Evolutionary conservation across 1,140 invertebrate genomes (phyloP).

Genomic region (Magallana angulata): DNA sequence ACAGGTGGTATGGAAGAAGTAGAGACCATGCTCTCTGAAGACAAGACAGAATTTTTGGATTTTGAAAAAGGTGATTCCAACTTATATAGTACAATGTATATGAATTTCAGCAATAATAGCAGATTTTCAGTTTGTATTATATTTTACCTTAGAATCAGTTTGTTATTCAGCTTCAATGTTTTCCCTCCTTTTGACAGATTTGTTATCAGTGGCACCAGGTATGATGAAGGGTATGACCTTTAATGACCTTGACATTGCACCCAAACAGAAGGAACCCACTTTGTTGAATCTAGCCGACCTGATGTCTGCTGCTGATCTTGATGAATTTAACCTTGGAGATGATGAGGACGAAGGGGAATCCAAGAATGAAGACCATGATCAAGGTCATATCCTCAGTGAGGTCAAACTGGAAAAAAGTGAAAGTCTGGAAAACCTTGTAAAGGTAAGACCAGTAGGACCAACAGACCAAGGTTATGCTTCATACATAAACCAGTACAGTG

Average conservation of each 20-base stretch:
- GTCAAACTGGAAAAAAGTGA: conserved; percentile 62
- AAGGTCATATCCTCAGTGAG: background rate
- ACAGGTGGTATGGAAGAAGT: conserved; percentile 21
- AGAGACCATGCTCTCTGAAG: background rate
- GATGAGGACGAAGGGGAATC: conserved; percentile 63
- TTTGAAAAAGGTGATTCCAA: conserved; percentile 28
- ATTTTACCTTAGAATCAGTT: too few species aligned
- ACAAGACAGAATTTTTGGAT: background rate
- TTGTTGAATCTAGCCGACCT: conserved; percentile 71
- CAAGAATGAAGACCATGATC: background rate
- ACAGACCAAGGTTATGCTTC: background rate
- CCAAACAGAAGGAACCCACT: conserved; percentile 7
- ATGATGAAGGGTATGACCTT: conserved; percentile 82
- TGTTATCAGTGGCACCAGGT: conserved; percentile 85
- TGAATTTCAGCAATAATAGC: background rate
- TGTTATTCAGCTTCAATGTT: background rate
- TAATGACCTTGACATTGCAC: conserved; percentile 21
- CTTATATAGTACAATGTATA: background rate
- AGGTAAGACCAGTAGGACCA: conserved; percentile 52
- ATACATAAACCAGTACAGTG: too few species aligned
- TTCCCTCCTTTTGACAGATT: conserved; percentile 67
- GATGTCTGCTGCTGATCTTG: conserved; percentile 64
- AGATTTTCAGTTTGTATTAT: too few species aligned
- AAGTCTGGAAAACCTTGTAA: conserved; percentile 70
- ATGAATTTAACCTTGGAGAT: conserved; percentile 70